These are phyloP conservation scores for Drosophila yooni DNA, from an alignment of 2,888 invertebrate species.

Conservation along the genomic window DNA sequence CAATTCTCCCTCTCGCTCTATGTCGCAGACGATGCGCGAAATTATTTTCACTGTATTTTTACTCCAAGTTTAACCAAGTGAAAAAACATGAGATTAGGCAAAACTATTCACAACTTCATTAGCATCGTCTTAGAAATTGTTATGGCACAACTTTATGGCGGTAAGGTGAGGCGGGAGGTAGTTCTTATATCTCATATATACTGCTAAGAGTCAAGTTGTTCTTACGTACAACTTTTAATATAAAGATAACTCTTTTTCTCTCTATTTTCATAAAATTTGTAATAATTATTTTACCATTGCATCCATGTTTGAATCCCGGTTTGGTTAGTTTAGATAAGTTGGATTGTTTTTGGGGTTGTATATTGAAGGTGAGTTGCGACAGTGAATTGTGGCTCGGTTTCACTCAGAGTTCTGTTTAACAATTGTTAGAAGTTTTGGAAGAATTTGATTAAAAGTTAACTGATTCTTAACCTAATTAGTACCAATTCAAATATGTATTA, in stretches of 20 bases:
- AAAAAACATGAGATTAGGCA: conserved; percentile 74
- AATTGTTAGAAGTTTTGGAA: too few relatives aligned
- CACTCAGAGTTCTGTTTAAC: too few relatives aligned
- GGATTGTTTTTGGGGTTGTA: neutral
- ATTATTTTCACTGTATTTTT: conserved; percentile 63
- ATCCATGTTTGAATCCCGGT: neutral
- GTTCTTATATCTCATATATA: neutral
- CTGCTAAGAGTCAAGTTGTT: neutral
- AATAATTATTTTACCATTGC: neutral
- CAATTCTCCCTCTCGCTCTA: neutral
- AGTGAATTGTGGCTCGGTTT: too few relatives aligned
- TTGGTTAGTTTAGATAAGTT: neutral
- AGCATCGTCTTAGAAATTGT: conserved; percentile 11
- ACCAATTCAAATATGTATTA: neutral
- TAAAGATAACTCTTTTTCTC: neutral
- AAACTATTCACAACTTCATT: conserved; percentile 66
- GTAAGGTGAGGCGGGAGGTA: conserved; percentile 39
- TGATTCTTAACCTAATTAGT: too few relatives aligned
- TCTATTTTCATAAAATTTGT: neutral
- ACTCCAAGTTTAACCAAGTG: conserved; percentile 67
- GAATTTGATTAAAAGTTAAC: too few relatives aligned
- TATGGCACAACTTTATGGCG: neutral
- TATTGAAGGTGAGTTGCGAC: neutral
- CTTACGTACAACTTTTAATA: neutral
- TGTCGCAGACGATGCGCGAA: conserved; percentile 57